phyloP scores from a whole-genome alignment of 2,888 invertebrate species.

The Cheiracanthium punctorium region DNA sequence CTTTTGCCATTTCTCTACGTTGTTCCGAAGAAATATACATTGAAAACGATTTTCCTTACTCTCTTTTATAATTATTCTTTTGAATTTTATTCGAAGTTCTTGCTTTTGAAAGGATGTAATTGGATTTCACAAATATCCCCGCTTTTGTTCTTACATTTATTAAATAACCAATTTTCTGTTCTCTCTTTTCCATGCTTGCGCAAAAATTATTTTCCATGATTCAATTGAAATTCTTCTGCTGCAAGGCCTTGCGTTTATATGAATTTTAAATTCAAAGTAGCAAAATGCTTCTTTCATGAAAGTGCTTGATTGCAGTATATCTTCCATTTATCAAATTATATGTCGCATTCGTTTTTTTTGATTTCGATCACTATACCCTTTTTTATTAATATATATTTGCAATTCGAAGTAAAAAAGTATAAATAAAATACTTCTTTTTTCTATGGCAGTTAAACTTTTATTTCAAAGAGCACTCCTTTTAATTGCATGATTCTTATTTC shows the following conservation, averaged over 20 bases:
- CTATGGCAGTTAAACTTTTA: neutral
- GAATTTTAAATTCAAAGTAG: neutral
- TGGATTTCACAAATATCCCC: constrained; percentile 1
- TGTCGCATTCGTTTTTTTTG: neutral
- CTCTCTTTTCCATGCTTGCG: neutral
- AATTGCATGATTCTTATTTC: no score
- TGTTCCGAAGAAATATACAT: neutral
- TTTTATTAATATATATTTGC: neutral
- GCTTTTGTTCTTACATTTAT: neutral
- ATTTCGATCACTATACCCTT: neutral
- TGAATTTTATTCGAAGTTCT: neutral
- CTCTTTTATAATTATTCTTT: neutral
- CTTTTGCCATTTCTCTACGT: neutral
- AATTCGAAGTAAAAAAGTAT: neutral
- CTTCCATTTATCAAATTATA: neutral
- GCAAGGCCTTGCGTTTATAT: neutral
- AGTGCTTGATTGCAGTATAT: neutral
- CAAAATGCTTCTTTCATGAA: neutral
- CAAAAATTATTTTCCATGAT: neutral
- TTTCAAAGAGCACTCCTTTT: neutral
- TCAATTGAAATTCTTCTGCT: neutral
- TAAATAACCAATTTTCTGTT: constrained; percentile 6
- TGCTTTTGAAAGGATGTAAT: neutral
- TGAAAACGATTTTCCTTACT: neutral
- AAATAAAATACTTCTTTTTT: neutral